Evolutionary conservation across 1,140 invertebrate species (phyloP).

Genomic region (Grapholita molesta): DNA sequence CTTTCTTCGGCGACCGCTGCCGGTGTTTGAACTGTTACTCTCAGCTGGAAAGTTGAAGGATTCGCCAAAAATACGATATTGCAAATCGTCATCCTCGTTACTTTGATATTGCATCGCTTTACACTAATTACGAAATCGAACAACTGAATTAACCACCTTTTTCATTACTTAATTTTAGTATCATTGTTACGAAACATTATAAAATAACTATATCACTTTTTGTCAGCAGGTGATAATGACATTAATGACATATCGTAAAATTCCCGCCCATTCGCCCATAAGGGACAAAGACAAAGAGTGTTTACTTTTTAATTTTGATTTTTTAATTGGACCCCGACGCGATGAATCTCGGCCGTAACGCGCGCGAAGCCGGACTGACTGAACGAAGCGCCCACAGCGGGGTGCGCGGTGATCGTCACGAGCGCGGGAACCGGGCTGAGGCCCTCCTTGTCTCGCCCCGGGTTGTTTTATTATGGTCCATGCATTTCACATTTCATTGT

Average conservation of each 20-base stretch:
- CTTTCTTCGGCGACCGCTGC: constrained; percentile 53
- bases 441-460: constrained; percentile 25
- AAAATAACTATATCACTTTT: background rate
- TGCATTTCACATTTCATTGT: constrained; percentile 39
- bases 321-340: constrained; percentile 26
- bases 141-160: constrained; percentile 65
- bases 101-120: constrained; percentile 75
- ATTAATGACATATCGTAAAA: constrained; percentile 15
- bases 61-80: constrained; percentile 74
- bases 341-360: constrained; percentile 47
- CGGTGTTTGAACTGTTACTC: constrained; percentile 35
- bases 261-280: constrained; percentile 26
- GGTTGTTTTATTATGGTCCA: constrained; percentile 34
- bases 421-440: constrained; percentile 34
- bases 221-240: background rate
- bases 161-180: constrained; percentile 55
- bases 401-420: constrained; percentile 25
- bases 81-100: constrained; percentile 70
- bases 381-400: constrained; percentile 27
- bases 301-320: constrained; percentile 28
- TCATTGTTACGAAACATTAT: constrained; percentile 41
- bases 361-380: constrained; percentile 55
- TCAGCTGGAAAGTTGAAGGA: constrained; percentile 61
- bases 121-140: constrained; percentile 50
- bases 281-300: constrained; percentile 23